phyloP scores from a whole-genome alignment of 2,113 vertebrate species.

The Malurus elegans region DNA sequence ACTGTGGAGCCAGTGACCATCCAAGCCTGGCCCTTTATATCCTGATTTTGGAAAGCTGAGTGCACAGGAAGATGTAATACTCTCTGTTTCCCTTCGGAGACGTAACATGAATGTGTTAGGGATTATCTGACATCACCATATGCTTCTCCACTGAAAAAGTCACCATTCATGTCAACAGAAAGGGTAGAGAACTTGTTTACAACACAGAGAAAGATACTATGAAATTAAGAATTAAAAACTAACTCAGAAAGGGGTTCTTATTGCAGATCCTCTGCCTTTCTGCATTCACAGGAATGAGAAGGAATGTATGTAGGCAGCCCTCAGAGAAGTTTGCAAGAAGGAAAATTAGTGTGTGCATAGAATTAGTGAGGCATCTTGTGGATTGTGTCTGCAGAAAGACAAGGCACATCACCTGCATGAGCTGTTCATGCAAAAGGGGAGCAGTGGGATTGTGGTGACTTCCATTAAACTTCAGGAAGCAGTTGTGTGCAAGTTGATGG shows the following conservation, averaged over 20 bases:
- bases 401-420: not conserved
- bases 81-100: not conserved
- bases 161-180: not conserved
- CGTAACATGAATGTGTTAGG: rapidly evolving
- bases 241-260: not conserved
- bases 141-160: not conserved
- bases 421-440: not conserved
- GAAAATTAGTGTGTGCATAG: not conserved
- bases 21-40: not conserved
- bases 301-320: not conserved
- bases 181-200: not conserved
- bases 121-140: not conserved
- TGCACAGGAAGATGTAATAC: not conserved
- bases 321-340: not conserved
- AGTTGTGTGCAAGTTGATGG: not conserved
- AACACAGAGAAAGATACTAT: not conserved
- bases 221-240: not conserved
- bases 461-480: not conserved
- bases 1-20: not conserved
- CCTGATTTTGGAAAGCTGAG: not conserved
- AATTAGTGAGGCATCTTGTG: not conserved
- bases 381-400: not conserved
- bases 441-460: not conserved
- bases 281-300: not conserved
- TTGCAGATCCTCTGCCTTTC: not conserved